Base-by-base conservation (phyloP, 1,140 invertebrate species). In the Achatina immaculata region DNA sequence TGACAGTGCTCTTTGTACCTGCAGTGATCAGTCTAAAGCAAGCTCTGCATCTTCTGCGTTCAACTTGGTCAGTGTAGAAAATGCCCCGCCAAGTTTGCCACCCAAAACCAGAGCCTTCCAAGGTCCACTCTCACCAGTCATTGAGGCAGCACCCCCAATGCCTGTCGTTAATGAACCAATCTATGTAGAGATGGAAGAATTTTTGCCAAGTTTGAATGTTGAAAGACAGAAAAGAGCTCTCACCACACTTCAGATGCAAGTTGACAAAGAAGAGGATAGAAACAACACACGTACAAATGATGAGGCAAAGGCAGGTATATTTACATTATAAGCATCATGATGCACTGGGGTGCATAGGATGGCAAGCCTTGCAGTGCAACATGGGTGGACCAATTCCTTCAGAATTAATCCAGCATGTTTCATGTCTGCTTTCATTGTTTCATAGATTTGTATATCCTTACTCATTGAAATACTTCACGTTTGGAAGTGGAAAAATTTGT, bases 91-190 rank as follows among this genome's bases (percentile, higher is more conserved):
- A 69, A 86, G 87, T 72, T 83, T 90, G 45, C 89, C 89, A 76
- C 89, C 89, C 28, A 90, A 90, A 83, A 84, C 82, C 48, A 89
- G 87, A 79, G 81, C 69, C 38, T 85, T 86, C 51, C 87, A 85
- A 48, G 81, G 66, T 62, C 83, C 81, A 34, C 62, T 89, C 48
- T 89, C 89, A 58, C 89, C 89, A 6, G 89, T 90, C 16, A 80
- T 85, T 45, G 88, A 89, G 71, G 85, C 81, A 19, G 66, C 74
- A 55, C 76, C 81, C 45, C 69, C 78, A 6, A 19, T 75, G 9
- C 43, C 71, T n/a, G 28, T 36, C 36, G 24, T 34, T 28, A 65
- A 51, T 40, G 83, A 84, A 76, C 65, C 84, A 19, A 81, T 84
- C 55, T 83, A 85, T 73, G 84, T 83, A 36, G 80, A 82, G 58